Conservation (phyloP, 2,797 vertebrate genomes). For the Syngnathus rostellatus region DNA sequence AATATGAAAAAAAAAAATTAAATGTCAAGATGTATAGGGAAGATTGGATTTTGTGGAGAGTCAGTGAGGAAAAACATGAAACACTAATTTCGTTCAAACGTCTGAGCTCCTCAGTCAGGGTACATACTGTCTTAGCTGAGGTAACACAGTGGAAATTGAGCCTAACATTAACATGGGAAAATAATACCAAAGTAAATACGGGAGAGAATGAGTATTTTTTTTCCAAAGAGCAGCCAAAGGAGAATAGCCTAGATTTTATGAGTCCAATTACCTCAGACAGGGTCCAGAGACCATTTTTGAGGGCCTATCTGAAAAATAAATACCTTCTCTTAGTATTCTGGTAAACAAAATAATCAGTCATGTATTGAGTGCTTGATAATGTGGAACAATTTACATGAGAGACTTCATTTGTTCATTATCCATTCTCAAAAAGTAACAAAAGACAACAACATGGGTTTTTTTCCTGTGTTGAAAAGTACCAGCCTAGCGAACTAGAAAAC, state of each 20-base stretch:
- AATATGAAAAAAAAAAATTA: background rate
- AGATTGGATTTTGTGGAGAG: background rate
- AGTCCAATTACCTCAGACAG: background rate
- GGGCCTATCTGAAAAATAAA: background rate
- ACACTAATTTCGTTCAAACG: background rate
- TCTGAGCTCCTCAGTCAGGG: background rate
- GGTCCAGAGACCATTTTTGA: background rate
- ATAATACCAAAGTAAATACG: background rate
- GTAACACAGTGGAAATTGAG: background rate
- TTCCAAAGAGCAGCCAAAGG: background rate
- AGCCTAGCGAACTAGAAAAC: too few species aligned
- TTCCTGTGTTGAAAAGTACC: too few species aligned
- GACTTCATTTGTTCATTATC: background rate
- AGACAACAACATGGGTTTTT: too few species aligned
- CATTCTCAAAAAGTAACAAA: too few species aligned
- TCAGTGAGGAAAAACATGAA: background rate
- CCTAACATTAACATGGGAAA: background rate
- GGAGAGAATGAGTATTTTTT: background rate
- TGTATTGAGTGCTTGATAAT: background rate
- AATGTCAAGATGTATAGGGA: background rate
- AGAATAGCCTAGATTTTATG: background rate
- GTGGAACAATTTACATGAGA: too few species aligned
- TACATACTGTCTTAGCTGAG: background rate
- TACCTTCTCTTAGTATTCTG: background rate
- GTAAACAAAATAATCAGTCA: background rate